Percentiles rank a stretch among this genome's conserved stretches.
Evolutionary conservation across 2,797 vertebrate genomes (phyloP).

Genomic region (Crenuchus spilurus): DNA sequence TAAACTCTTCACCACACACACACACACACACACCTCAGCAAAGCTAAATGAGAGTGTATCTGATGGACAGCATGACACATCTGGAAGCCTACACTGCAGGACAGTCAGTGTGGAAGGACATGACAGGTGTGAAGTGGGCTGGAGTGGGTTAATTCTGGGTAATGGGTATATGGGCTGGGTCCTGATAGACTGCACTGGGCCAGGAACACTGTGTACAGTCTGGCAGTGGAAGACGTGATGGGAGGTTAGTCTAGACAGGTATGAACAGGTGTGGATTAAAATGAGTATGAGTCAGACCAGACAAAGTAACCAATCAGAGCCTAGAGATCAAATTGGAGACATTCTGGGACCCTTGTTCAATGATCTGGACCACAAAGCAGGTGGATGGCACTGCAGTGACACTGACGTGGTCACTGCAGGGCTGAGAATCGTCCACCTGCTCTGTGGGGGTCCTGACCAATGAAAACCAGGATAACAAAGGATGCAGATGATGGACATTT

Average conservation of each 20-base stretch:
- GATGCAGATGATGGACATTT: no score
- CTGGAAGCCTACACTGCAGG: slow-evolving; percentile 4
- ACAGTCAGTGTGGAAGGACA: not conserved
- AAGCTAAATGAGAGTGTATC: slow-evolving; percentile 42
- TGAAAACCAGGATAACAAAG: no score
- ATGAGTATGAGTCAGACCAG: not conserved
- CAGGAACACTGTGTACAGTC: not conserved
- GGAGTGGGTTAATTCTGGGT: not conserved
- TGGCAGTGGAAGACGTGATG: no score
- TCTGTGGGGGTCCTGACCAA: no score
- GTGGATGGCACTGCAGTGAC: no score
- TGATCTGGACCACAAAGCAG: no score
- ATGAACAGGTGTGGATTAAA: not conserved
- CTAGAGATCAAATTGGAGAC: no score
- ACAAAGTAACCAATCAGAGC: no score
- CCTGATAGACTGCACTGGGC: not conserved
- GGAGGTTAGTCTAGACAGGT: no score
- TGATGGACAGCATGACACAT: slow-evolving; percentile 34
- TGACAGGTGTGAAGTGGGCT: not conserved
- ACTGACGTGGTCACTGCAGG: no score
- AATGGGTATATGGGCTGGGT: not conserved
- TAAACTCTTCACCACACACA: slow-evolving; percentile 35
- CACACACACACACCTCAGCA: slow-evolving; percentile 20
- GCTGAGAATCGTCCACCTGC: no score
- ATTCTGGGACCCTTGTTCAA: no score